Conservation (phyloP, 2,113 vertebrate species). For the Eublepharis macularius region DNA sequence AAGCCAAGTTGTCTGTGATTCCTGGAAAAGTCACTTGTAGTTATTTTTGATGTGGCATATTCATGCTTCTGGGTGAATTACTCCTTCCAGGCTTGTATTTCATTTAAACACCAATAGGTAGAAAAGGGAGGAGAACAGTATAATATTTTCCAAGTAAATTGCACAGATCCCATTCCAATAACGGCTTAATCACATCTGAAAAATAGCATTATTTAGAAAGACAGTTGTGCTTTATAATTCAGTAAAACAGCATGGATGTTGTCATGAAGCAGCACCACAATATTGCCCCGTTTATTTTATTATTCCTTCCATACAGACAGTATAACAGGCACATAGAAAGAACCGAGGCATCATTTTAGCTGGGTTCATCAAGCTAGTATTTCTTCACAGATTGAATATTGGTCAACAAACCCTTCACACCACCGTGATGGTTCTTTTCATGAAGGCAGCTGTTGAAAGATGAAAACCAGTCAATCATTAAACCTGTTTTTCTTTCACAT, state of each 20-base stretch:
- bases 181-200: neutral
- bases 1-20: conserved; percentile 23
- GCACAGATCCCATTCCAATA: neutral
- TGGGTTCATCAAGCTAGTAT: neutral
- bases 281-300: neutral
- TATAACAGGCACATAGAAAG: neutral
- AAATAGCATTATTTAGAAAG: conserved; percentile 1
- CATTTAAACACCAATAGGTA: conserved; percentile 32
- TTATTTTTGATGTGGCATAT: neutral
- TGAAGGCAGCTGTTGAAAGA: conserved; percentile 1
- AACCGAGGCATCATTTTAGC: conserved; percentile 10
- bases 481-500: conserved; percentile 12
- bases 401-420: neutral
- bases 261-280: neutral
- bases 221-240: neutral
- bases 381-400: neutral
- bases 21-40: conserved; percentile 14
- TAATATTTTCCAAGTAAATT: neutral
- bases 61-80: conserved; percentile 15
- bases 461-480: neutral
- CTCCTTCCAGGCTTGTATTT: conserved; percentile 14
- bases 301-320: neutral
- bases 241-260: neutral
- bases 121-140: neutral
- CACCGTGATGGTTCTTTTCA: neutral